Evolutionary conservation across 2,113 vertebrate species (phyloP).

Genomic region (Myodes glareolus): DNA sequence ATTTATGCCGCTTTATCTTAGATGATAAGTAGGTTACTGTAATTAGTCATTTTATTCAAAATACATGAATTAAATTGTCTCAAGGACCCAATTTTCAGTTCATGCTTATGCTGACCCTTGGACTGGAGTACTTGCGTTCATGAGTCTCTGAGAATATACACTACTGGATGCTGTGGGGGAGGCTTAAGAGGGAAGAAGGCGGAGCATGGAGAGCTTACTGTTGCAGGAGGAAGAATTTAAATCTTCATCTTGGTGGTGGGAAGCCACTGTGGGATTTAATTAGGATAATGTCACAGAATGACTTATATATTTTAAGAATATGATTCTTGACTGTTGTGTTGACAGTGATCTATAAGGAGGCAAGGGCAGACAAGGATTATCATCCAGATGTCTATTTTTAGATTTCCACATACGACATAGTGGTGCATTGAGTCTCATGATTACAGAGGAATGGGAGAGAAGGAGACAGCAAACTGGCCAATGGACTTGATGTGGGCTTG

Average conservation of each 20-base stretch:
- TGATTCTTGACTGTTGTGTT: neutral
- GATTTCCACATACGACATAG: neutral
- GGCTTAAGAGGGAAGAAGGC: neutral
- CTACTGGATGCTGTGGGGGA: neutral
- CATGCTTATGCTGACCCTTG: slow-evolving; percentile 42
- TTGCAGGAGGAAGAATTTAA: neutral
- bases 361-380: neutral
- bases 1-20: slow-evolving; percentile 66
- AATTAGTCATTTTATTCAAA: slow-evolving; percentile 75
- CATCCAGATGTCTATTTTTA: neutral
- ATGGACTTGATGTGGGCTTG: neutral
- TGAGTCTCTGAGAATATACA: neutral
- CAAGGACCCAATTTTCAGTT: slow-evolving; percentile 56
- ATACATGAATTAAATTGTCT: slow-evolving; percentile 63
- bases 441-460: neutral
- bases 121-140: neutral
- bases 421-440: neutral
- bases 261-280: slow-evolving; percentile 17
- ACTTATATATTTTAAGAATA: slow-evolving; percentile 11
- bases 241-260: neutral
- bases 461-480: neutral
- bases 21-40: slow-evolving; percentile 73
- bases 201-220: neutral
- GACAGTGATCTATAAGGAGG: neutral
- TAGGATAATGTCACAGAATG: slow-evolving; percentile 22